These are phyloP conservation scores for Antechinus flavipes DNA, from an alignment of 2,113 vertebrate species.

Conservation along the genomic window DNA sequence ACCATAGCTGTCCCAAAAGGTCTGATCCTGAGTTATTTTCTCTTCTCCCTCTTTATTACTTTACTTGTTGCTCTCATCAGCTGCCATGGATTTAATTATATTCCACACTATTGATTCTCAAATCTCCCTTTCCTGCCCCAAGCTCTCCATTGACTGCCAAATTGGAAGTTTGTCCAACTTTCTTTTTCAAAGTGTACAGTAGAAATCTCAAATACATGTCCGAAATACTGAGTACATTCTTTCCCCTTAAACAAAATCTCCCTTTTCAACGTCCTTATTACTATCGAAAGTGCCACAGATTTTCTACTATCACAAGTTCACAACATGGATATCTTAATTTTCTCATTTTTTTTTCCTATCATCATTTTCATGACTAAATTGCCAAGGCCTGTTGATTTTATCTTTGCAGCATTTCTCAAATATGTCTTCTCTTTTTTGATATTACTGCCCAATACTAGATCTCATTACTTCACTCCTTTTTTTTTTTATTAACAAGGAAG, in stretches of 20 bases:
- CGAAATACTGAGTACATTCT: background rate
- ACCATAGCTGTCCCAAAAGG: background rate
- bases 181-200: background rate
- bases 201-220: background rate
- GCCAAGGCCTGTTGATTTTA: no score
- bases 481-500: background rate
- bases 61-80: background rate
- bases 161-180: background rate
- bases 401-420: no score
- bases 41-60: background rate
- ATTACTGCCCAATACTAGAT: no score
- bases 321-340: no score
- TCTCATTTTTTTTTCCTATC: no score
- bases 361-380: no score
- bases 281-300: background rate
- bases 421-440: no score
- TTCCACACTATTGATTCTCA: background rate
- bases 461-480: no score
- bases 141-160: background rate
- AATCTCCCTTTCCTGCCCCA: background rate
- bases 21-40: background rate
- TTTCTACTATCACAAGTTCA: background rate
- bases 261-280: background rate
- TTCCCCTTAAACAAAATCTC: background rate
- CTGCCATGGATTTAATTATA: background rate